Base-by-base conservation (phyloP, 2,113 vertebrate genomes). In the Rhynchomys soricoides region DNA sequence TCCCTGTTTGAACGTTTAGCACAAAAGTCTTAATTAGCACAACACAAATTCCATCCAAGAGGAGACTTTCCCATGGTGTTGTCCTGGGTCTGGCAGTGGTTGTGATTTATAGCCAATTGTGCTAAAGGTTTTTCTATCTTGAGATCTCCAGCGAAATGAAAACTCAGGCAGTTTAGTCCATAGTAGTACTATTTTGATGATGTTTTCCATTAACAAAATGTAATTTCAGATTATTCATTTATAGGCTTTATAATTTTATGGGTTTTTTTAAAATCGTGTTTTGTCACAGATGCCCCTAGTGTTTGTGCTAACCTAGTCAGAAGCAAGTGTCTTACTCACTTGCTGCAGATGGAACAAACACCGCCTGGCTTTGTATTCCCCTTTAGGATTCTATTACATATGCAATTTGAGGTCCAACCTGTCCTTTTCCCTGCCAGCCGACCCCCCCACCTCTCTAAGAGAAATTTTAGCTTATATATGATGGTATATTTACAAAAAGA, bases 181-280 rank as follows among this genome's bases (percentile, higher is more conserved):
- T 99, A 98, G 98, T 98, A 99, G 99, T 99, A 99, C 99, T 99
- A 99, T 99, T 99, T 99, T 98, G 98, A 99, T 98, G 98, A 98
- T 98, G 98, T 98, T 99, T 99, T 99, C 98, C 99, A 99, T 98
- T 98, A 99, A 99, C 98, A 99, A 98, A 98, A 97, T 98, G 99
- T 98, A 97, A 98, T 98, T 99, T 99, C 98, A 98, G 98, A 98
- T 98, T 99, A 98, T 98, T 98, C 98, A 98, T 99, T 99, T 99
- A 99, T 98, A 99, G 98, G 98, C 97, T 98, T 99, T 99, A 99
- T 99, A 98, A 98, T 99, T 99, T 99, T 98, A 98, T 97, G 98
- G 98, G 98, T 99, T 98, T 98, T 98, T 98, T 98, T 19, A 16
- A 81, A 98, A 98, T 97, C 96, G 97, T 99, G 98, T 98, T 98